Conservation (phyloP, 2,113 vertebrate genomes). For the Sclerurus mexicanus region DNA sequence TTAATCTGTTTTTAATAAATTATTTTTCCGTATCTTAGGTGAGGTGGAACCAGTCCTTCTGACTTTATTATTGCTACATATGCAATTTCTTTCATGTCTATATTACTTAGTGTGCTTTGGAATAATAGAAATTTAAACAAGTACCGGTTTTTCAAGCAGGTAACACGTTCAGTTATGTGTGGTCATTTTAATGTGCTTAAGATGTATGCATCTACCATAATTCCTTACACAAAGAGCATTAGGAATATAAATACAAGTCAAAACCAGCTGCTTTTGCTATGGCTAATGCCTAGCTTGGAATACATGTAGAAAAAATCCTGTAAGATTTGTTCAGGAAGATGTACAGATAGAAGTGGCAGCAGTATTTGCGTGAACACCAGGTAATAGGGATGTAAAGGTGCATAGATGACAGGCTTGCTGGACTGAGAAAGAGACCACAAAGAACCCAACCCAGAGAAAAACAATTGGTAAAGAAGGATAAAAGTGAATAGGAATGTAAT, state of each 20-base stretch:
- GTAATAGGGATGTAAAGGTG: neutral
- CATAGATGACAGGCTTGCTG: neutral
- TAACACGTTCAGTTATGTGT: neutral
- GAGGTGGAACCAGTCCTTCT: neutral
- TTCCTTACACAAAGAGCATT: neutral
- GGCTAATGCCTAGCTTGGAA: neutral
- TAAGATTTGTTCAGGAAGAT: neutral
- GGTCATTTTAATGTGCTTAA: neutral
- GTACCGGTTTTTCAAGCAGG: neutral
- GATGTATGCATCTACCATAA: neutral
- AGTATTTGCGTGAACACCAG: neutral
- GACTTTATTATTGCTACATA: neutral
- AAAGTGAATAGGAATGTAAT: neutral
- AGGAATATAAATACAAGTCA: neutral
- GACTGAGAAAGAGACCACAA: neutral
- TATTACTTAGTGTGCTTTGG: neutral
- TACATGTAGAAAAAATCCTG: neutral
- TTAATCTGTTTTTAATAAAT: neutral
- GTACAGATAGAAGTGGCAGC: neutral
- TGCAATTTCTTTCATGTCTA: neutral
- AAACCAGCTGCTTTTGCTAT: neutral
- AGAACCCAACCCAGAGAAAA: neutral
- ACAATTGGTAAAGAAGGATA: neutral
- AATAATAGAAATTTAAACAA: neutral
- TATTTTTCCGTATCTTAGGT: neutral